phyloP scores from a whole-genome alignment of 2,888 invertebrate genomes.

The Hypolimnas misippus region DNA sequence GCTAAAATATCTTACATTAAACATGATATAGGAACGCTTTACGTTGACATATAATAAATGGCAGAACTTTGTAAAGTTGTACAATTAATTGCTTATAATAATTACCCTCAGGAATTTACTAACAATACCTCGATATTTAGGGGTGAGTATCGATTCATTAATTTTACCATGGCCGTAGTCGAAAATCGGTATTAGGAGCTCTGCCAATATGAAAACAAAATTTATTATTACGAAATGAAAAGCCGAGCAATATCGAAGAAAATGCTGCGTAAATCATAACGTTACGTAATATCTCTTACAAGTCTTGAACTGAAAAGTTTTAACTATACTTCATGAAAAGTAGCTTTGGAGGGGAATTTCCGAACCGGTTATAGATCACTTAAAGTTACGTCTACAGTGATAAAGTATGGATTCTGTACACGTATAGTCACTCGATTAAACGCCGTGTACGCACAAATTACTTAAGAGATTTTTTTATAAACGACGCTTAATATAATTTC shows the following conservation, averaged over 20 bases:
- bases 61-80: conserved; percentile 52
- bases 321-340: conserved; percentile 48
- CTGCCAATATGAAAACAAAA: conserved; percentile 49
- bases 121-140: conserved; percentile 61
- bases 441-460: neutral
- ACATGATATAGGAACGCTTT: conserved; percentile 4
- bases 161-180: conserved; percentile 56
- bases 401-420: conserved; percentile 36
- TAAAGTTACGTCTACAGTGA: conserved; percentile 43
- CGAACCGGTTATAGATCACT: conserved; percentile 47
- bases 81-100: conserved; percentile 65
- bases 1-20: conserved; percentile 4
- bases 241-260: conserved; percentile 47
- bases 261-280: conserved; percentile 46
- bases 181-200: conserved; percentile 45
- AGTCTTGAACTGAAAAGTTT: conserved; percentile 47
- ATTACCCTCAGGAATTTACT: conserved; percentile 66
- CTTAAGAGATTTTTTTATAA: neutral
- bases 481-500: too few species aligned
- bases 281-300: conserved; percentile 47
- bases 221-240: conserved; percentile 48
- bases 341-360: conserved; percentile 43
- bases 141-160: conserved; percentile 61
- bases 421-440: neutral
- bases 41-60: conserved; percentile 19